A percentile compares a stretch with the other conserved stretches of the same genome.
Evolutionary conservation across 1,140 invertebrate genomes (phyloP).

Genomic region (Venustaconcha ellipsiformis): DNA sequence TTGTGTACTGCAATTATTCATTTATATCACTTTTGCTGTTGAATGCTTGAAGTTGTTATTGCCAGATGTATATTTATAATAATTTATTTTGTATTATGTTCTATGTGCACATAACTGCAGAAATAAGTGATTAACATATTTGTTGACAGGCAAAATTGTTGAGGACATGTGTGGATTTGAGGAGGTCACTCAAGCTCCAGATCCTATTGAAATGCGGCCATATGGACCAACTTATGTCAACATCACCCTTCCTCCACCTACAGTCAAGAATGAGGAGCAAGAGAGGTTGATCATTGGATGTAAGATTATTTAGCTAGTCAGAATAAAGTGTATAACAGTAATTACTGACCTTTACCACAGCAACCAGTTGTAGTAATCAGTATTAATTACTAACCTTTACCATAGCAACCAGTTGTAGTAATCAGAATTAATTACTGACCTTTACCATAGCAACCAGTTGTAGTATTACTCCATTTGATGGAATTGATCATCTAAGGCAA

Average conservation of each 20-base stretch:
- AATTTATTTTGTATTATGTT: not conserved
- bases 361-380: too few species aligned
- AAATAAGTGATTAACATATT: not conserved
- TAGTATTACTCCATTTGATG: too few species aligned
- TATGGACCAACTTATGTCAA: slow-evolving; percentile 50
- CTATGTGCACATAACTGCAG: not conserved
- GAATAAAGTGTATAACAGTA: too few species aligned
- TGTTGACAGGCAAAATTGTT: slow-evolving; percentile 41
- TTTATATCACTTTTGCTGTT: not conserved
- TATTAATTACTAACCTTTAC: too few species aligned
- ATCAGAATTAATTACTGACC: too few species aligned
- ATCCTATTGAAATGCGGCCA: slow-evolving; percentile 58
- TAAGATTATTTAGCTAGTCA: not conserved
- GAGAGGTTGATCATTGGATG: slow-evolving; percentile 32
- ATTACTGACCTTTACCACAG: too few species aligned
- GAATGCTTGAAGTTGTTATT: not conserved
- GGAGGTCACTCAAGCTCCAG: slow-evolving; percentile 60
- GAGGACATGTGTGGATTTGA: slow-evolving; percentile 68
- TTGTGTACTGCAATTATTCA: too few species aligned
- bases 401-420: too few species aligned
- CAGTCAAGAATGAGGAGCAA: slow-evolving; percentile 5
- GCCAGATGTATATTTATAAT: not conserved
- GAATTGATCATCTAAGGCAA: too few species aligned
- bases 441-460: too few species aligned
- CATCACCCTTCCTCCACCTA: slow-evolving; percentile 46